Evolutionary conservation across 2,888 invertebrate species (phyloP).

Genomic region (Coenonympha glycerion): DNA sequence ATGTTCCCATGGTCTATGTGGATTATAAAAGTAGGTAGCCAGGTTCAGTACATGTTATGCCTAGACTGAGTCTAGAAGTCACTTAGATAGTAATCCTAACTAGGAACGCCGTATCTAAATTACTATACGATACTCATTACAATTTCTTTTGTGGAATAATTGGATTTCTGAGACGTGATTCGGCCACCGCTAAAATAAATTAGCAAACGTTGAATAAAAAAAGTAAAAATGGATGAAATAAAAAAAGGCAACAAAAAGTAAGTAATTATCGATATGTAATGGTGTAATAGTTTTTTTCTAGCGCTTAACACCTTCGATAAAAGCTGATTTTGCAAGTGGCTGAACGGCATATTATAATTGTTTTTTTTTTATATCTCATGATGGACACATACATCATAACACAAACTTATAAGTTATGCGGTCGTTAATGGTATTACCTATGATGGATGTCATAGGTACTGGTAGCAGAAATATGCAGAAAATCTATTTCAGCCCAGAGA

Average conservation of each 20-base stretch:
- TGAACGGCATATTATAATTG: too few species aligned
- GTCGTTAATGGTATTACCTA: too few species aligned
- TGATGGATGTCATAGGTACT: too few species aligned
- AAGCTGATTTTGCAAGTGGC: too few species aligned
- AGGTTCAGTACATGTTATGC: neutral
- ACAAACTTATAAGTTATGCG: too few species aligned
- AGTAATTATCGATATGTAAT: conserved; percentile 8
- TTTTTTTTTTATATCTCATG: too few species aligned
- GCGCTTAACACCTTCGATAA: neutral
- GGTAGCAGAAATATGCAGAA: too few species aligned
- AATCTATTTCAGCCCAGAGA: too few species aligned
- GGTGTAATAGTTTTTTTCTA: conserved; percentile 10
- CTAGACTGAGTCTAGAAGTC: neutral
- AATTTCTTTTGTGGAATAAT: conserved; percentile 39
- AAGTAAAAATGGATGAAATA: too few species aligned
- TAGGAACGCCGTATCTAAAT: conserved; percentile 4
- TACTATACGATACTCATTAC: conserved; percentile 33
- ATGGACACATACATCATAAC: too few species aligned
- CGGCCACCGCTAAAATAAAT: conserved; percentile 20
- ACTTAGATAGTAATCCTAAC: conserved; percentile 10
- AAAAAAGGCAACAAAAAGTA: conserved; percentile 3
- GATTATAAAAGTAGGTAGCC: too few species aligned
- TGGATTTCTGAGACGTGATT: conserved; percentile 38
- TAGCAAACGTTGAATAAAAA: conserved; percentile 5
- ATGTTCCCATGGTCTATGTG: too few species aligned